Evolutionary conservation across 2,113 vertebrate genomes (phyloP), one percentile per base, ranked within the genome.

Genomic region (Lepus timidus): DNA sequence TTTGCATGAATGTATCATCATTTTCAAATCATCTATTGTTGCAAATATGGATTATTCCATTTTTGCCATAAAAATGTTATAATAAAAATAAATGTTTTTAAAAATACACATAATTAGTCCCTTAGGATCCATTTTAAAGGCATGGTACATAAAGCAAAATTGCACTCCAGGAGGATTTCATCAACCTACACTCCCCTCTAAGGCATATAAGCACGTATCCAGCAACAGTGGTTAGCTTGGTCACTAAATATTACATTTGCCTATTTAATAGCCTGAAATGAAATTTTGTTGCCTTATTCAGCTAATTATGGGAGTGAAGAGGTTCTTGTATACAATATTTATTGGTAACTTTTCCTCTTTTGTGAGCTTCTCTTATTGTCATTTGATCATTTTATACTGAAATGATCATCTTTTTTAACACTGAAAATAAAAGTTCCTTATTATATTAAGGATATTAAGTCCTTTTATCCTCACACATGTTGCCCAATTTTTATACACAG

Each of bases 51-150:
- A 52, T 65, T 39, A n/a, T 52, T 81, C 33, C 70, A 16, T 36
- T 62, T n/a, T 62, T 85, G 22, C 39, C 89, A n/a, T 44, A 74
- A 64, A 14, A 68, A 78, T 25, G 36, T 12, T 71, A 51, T 27
- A 78, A 82, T 67, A 91, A 88, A 80, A 39, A 79, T 9, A 88
- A 33, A 88, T 75, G 67, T 92, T 90, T 90, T 64, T 82, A 55
- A 71, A 67, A 39, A 55, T 25, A 36, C 49, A 51, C n/a, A 70
- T 49, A 91, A 95, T 62, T 73, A 73, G 25, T 84, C 79, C 44
- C 23, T 78, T 87, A 65, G 9, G 44, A 78, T 36, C 44, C 73
- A 82, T 23, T 74, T 73, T 88, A 82, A 96, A 91, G 22, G 67
- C 65, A 88, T 31, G 27, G 79, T 23, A 62, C 27, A 76, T 31